Evolutionary conservation across 37 sponge, comb jelly and placozoan genomes (phyloP), one percentile per base, ranked within the genome.

Genomic region (Aplysina aerophoba): DNA sequence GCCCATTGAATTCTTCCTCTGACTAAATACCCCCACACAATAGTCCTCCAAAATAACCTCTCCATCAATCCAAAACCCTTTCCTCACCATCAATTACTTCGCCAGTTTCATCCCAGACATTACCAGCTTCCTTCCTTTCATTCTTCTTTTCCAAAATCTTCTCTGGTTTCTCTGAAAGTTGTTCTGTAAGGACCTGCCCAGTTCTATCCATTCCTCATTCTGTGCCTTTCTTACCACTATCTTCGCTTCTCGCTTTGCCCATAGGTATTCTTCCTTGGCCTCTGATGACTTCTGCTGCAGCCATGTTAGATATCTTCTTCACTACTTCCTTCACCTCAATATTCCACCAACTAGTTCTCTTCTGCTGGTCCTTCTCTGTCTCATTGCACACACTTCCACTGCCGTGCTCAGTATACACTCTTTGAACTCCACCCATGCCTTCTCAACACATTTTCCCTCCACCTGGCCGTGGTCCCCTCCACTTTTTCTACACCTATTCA

Each of bases 351-450:
- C 59, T 58, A 58, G 59, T 58, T 58, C 59, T 58, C 59, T 58
- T 58, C 59, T 58, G 59, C 19, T 58, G 59, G 59, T 58, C 59
- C 59, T 58, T 58, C 59, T 58, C 59, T 19, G 59, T 58, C 59
- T 58, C 59, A 58, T 58, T 58, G 17, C 59, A 58, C 59, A 58
- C 59, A 58, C 59, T 58, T 58, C 59, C 59, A 58, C 59, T 58
- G 59, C 59, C 59, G 59, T 58, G 19, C 59, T 58, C 59, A 58
- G 59, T 58, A 58, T 58, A 58, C 59, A 58, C 59, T 58, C 59
- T 58, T 58, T 58, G 59, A 58, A 58, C 19, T 20, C 59, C 15
- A 19, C 59, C 59, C 59, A 58, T 58, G 59, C 59, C 59, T 58
- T 58, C 59, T 58, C 59, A 58, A 58, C 59, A 58, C 59, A 20